Percentiles rank a stretch among this genome's conserved stretches.
Evolutionary conservation across 2,888 invertebrate species (phyloP).

Genomic region (Agrochola lychnidis): DNA sequence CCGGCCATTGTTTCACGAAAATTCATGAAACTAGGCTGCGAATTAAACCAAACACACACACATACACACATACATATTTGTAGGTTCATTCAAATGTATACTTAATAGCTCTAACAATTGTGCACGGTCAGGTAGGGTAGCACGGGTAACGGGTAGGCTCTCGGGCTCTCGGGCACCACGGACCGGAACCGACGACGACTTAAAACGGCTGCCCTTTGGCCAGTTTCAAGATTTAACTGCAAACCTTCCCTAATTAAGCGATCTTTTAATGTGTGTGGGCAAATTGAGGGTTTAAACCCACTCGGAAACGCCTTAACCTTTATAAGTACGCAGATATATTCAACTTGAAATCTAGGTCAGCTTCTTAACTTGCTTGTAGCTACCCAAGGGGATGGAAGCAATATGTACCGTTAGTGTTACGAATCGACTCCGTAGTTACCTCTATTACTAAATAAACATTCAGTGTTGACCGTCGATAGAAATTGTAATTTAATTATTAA

Average conservation of each 20-base stretch:
- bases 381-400: conserved; percentile 5
- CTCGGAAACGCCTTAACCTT: conserved; percentile 45
- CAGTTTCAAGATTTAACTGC: conserved; percentile 77
- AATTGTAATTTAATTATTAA: conserved; percentile 41
- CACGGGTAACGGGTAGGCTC: neutral
- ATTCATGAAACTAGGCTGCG: conserved; percentile 1
- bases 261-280: conserved; percentile 72
- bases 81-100: conserved; percentile 3
- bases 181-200: conserved; percentile 70
- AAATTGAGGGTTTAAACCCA: conserved; percentile 63
- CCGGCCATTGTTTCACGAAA: neutral
- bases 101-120: conserved; percentile 25
- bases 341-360: conserved; percentile 43
- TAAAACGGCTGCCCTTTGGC: conserved; percentile 67
- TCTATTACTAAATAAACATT: conserved; percentile 18
- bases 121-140: conserved; percentile 60
- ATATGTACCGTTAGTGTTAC: conserved; percentile 8
- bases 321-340: conserved; percentile 34
- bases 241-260: conserved; percentile 76
- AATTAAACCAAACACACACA: neutral
- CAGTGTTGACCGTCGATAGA: conserved; percentile 5
- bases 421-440: conserved; percentile 3
- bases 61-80: too few relatives aligned
- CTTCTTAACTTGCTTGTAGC: conserved; percentile 22
- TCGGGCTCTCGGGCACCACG: conserved; percentile 38